phyloP scores from a whole-genome alignment of 2,888 invertebrate genomes.

The Clunio marinus region DNA sequence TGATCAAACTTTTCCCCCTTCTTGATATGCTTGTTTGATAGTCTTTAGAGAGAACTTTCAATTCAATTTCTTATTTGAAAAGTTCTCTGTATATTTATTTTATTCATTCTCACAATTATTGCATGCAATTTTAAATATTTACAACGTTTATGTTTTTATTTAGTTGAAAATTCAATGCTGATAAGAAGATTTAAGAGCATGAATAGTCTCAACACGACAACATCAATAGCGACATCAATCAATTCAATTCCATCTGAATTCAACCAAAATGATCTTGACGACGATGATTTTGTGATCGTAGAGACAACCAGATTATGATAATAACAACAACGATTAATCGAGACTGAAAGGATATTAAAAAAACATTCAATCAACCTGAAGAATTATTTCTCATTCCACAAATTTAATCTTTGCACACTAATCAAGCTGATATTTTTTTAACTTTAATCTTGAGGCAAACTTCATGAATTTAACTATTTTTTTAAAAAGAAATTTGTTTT shows the following conservation, averaged over 20 bases:
- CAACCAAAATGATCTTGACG: constrained; percentile 30
- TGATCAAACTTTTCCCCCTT: too few species aligned
- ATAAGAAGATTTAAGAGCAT: constrained; percentile 35
- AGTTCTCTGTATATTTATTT: too few species aligned
- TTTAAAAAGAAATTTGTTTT: too few species aligned
- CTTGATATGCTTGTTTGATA: too few species aligned
- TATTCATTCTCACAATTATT: too few species aligned
- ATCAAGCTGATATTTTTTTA: neutral
- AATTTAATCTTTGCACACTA: neutral
- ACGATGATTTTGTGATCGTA: constrained; percentile 23
- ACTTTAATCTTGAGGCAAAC: neutral
- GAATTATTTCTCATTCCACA: neutral
- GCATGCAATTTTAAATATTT: neutral
- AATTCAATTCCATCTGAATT: constrained; percentile 32
- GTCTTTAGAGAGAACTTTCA: too few species aligned
- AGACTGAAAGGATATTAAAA: constrained; percentile 7
- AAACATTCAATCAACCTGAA: neutral
- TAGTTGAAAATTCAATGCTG: neutral
- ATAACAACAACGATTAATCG: neutral
- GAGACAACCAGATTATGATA: constrained; percentile 32
- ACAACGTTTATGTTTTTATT: neutral
- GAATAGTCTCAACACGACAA: constrained; percentile 36
- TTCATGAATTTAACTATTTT: neutral
- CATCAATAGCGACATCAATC: constrained; percentile 30
- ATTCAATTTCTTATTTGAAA: too few species aligned